A percentile compares a stretch with the other conserved stretches of the same genome.
Evolutionary conservation across 2,888 invertebrate species (phyloP).

Genomic region (Lutraria lutraria): DNA sequence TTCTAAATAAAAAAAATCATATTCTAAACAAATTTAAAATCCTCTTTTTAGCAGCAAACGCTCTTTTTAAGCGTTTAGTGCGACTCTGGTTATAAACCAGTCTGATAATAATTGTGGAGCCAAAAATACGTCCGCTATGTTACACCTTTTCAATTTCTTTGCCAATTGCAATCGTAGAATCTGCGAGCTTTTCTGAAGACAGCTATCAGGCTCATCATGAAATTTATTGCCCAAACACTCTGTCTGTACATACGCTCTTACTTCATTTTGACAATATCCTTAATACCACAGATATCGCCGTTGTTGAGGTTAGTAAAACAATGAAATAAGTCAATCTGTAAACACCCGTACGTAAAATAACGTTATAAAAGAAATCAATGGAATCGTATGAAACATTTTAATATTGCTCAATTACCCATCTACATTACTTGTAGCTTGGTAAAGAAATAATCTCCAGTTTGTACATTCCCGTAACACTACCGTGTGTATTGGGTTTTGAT

Average conservation of each 20-base stretch:
- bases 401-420: conserved; percentile 29
- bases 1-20: not conserved
- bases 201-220: conserved; percentile 34
- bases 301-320: not conserved
- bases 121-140: not conserved
- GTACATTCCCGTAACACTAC: conserved; percentile 30
- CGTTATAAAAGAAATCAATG: not conserved
- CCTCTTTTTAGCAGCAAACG: not conserved
- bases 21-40: not conserved
- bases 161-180: conserved; percentile 22
- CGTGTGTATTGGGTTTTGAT: conserved; percentile 56
- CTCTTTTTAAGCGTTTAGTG: not conserved
- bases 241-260: not conserved
- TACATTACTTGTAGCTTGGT: not conserved
- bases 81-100: not conserved
- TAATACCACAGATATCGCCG: not conserved
- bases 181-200: conserved; percentile 32
- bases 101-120: not conserved
- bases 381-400: not conserved
- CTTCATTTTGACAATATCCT: not conserved
- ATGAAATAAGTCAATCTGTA: not conserved
- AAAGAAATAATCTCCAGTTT: conserved; percentile 35
- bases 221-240: not conserved
- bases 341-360: not conserved
- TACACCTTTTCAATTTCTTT: conserved; percentile 6